Evolutionary conservation across 1,140 invertebrate species (phyloP), one percentile per base, ranked within the genome.

Genomic region (Antheraea pernyi): DNA sequence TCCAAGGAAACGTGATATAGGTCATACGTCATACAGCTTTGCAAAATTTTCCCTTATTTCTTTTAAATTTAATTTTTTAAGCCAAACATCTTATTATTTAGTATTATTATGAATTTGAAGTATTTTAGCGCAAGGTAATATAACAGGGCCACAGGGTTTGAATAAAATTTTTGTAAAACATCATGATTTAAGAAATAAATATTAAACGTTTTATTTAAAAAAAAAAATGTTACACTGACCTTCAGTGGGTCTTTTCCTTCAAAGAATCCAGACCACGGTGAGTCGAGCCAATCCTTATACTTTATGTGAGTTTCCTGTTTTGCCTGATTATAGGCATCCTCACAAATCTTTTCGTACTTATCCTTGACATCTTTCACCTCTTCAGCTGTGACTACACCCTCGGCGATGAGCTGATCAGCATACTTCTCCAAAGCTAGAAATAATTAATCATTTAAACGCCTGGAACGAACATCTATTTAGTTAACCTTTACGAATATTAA

Each of bases 281-380:
- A 99, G 92, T 99, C 99, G 10, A 99, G 93, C 99, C 99, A 99
- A 90, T 99, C 98, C 91, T 97, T 97, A 92, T 99, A 98, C 80
- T 98, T 98, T 73, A 99, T 98, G 82, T 98, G 97, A 0, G 97
- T 99, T 88, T 99, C 98, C 85, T 98, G 97, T 82, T 97, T 97
- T 10, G 99, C 97, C 77, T 96, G 95, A 46, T 95, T 95, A 81
- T 98, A 98, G 0, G 98, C 98, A 81, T 99, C 98, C 88, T 99
- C 98, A 85, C 98, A 98, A 84, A 99, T 99, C 85, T 98, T 97
- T 70, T 99, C 98, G 82, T 99, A 99, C 83, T 98, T 98, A 62
- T 96, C 97, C 77, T 95, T 96, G 4, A 98, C 97, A 80, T 98
- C 97, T 92, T 97, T 94, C 5, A 98, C 98, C 92, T 99, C 98